These are phyloP conservation scores for Jaculus jaculus DNA, from an alignment of 2,113 vertebrate species.

Conservation along the genomic window DNA sequence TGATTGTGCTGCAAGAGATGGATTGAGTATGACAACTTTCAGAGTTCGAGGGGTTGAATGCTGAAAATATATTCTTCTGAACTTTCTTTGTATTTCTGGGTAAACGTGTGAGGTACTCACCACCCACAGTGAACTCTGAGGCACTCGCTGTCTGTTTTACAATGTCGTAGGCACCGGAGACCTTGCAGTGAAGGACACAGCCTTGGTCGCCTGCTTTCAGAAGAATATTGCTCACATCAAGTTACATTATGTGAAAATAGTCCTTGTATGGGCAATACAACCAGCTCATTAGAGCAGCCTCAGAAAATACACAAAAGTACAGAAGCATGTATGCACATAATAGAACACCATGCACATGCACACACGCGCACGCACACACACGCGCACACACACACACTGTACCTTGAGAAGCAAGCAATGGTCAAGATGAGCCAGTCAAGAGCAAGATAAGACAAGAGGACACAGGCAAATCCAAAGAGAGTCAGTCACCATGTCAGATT, in stretches of 20 bases:
- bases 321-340: too few relatives aligned
- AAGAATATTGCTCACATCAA: not conserved
- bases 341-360: not conserved
- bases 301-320: not conserved
- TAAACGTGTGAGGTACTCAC: not conserved
- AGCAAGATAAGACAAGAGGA: not conserved
- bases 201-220: not conserved
- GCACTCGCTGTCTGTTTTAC: not conserved
- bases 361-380: too few relatives aligned
- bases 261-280: not conserved
- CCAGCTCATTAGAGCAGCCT: not conserved
- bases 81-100: not conserved
- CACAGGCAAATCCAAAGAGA: not conserved
- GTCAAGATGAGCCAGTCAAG: not conserved
- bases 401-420: not conserved
- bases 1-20: not conserved
- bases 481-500: not conserved
- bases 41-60: not conserved
- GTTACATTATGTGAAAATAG: not conserved
- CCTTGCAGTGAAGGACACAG: fast-evolving
- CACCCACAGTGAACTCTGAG: not conserved
- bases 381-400: not conserved
- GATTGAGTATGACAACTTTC: not conserved
- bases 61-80: not conserved
- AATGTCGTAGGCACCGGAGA: not conserved